phyloP scores from a whole-genome alignment of 2,113 vertebrate genomes.

The Rutilus rutilus region DNA sequence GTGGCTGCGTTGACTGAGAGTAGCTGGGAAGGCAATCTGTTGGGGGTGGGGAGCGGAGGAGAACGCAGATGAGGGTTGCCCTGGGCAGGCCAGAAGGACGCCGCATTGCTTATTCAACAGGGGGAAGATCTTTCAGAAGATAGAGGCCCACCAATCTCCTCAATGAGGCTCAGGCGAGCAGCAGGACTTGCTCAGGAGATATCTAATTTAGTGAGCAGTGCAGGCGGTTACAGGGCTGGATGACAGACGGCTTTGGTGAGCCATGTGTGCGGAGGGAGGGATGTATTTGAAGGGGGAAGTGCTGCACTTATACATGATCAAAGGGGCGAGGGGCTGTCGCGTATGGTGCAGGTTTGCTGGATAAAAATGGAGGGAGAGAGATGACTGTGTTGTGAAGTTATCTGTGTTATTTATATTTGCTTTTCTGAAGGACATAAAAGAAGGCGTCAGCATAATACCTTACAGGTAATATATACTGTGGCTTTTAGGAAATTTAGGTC shows the following conservation, averaged over 20 bases:
- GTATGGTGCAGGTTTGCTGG: slow-evolving; percentile 44
- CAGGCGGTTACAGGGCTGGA: slow-evolving; percentile 44
- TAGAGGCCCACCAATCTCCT: slow-evolving; percentile 70
- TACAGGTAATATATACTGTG: slow-evolving; percentile 8
- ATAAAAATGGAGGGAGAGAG: slow-evolving; percentile 35
- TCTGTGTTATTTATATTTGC: neutral
- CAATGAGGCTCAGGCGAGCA: slow-evolving; percentile 50
- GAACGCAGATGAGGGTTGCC: slow-evolving; percentile 55
- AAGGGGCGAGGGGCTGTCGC: slow-evolving; percentile 44
- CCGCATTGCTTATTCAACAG: slow-evolving; percentile 80
- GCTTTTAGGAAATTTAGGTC: slow-evolving; percentile 24
- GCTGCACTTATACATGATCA: slow-evolving; percentile 45
- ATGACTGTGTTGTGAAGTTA: slow-evolving; percentile 26
- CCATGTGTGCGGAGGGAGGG: slow-evolving; percentile 10
- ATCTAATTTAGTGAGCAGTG: slow-evolving; percentile 69
- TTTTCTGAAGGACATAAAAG: slow-evolving; percentile 19
- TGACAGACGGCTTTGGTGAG: slow-evolving; percentile 53
- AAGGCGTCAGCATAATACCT: slow-evolving; percentile 17
- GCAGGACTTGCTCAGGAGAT: slow-evolving; percentile 53
- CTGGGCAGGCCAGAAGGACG: slow-evolving; percentile 66
- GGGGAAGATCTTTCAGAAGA: slow-evolving; percentile 71
- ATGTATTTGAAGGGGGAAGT: slow-evolving; percentile 9
- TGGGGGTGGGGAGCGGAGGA: slow-evolving; percentile 44
- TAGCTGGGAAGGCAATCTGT: slow-evolving; percentile 47
- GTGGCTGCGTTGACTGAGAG: slow-evolving; percentile 59